Conservation (phyloP, 1,140 invertebrate genomes). For the Bombus sylvicola region DNA sequence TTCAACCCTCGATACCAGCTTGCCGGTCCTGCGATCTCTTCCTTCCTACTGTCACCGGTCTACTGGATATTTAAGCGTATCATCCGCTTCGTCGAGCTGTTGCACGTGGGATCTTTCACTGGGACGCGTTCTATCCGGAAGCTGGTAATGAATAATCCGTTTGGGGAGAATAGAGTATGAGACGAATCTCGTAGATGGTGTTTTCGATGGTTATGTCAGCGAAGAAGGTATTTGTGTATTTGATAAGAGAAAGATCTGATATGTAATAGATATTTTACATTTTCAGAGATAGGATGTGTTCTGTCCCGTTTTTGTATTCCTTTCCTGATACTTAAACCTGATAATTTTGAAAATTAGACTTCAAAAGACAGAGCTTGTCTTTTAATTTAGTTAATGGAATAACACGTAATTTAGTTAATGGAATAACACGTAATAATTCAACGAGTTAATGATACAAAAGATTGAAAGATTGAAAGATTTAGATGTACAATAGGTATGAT, state of each 20-base stretch:
- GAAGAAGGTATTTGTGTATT: too few relatives aligned
- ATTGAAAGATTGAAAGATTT: too few relatives aligned
- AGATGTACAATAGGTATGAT: too few relatives aligned
- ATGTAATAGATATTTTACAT: too few relatives aligned
- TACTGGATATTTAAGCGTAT: constrained; percentile 38
- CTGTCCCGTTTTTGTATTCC: too few relatives aligned
- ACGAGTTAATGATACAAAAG: too few relatives aligned
- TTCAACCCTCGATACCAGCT: constrained; percentile 49
- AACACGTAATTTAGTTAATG: too few relatives aligned
- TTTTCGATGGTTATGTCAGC: neutral
- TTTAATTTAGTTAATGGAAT: too few relatives aligned
- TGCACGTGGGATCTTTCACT: constrained; percentile 2
- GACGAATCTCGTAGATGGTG: neutral
- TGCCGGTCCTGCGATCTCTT: constrained; percentile 43
- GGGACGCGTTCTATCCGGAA: neutral
- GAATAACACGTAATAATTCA: too few relatives aligned
- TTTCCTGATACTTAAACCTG: neutral
- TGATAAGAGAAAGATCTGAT: too few relatives aligned
- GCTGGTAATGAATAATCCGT: constrained; percentile 21
- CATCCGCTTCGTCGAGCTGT: constrained; percentile 1
- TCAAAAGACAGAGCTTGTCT: neutral
- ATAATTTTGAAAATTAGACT: neutral
- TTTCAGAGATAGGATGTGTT: too few relatives aligned
- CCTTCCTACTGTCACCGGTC: constrained; percentile 50
- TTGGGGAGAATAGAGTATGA: neutral